A percentile compares a stretch with the other conserved stretches of the same genome.
Evolutionary conservation across 2,113 vertebrate species (phyloP).

Genomic region (Zapornia atra): DNA sequence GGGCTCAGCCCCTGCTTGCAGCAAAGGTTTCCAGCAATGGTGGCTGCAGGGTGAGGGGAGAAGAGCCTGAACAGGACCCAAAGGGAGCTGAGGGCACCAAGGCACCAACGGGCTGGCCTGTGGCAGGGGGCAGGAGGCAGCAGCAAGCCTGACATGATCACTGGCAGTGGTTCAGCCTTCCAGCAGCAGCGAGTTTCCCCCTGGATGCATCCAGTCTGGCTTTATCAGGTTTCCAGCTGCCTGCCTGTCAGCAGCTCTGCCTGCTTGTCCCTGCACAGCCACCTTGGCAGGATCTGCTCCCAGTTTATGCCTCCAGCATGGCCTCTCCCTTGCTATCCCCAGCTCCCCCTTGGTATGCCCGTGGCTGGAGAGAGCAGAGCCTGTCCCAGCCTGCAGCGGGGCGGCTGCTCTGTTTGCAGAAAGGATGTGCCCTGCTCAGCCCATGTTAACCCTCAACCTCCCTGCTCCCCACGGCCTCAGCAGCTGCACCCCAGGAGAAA

Average conservation of each 20-base stretch:
- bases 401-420: background rate
- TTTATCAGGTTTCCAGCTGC: background rate
- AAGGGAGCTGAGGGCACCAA: background rate
- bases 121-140: background rate
- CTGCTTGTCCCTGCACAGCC: background rate
- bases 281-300: background rate
- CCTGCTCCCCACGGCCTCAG: background rate
- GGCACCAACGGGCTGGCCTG: background rate
- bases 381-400: background rate
- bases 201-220: background rate
- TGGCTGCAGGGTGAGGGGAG: background rate
- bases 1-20: background rate
- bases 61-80: accelerated
- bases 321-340: background rate
- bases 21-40: background rate
- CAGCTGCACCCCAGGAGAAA: background rate
- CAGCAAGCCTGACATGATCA: background rate
- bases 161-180: background rate
- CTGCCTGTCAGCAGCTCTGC: background rate
- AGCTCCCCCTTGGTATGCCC: background rate
- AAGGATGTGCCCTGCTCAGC: background rate
- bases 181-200: background rate
- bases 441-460: background rate
- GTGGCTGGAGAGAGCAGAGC: background rate
- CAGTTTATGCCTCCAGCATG: accelerated